Evolutionary conservation across 2,888 invertebrate species (phyloP).

Genomic region (Drosophila siamana): DNA sequence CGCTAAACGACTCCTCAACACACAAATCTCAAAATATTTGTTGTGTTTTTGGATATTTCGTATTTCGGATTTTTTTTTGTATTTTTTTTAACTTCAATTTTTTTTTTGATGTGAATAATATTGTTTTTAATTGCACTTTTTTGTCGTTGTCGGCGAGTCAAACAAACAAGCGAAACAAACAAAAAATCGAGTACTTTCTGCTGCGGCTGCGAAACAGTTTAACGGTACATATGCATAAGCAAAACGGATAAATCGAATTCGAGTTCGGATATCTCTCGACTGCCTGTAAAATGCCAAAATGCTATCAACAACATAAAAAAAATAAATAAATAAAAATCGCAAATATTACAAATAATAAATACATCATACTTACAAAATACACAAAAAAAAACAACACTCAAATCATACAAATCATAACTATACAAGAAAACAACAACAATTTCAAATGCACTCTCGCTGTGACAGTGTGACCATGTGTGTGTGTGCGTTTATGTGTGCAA

Average conservation of each 20-base stretch:
- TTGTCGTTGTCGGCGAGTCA: background rate
- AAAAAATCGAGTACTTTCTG: background rate
- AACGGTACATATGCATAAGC: background rate
- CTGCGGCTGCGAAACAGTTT: conserved; percentile 24
- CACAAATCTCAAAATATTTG: background rate
- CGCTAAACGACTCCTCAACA: background rate
- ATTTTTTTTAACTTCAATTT: conserved; percentile 8
- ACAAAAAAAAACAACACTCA: conserved; percentile 11
- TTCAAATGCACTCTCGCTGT: conserved; percentile 27
- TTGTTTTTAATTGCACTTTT: background rate
- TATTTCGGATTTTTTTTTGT: conserved; percentile 17
- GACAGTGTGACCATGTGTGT: conserved; percentile 12
- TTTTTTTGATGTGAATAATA: background rate
- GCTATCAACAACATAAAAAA: background rate
- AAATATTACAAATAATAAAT: background rate
- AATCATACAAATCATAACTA: conserved; percentile 4
- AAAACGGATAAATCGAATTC: conserved; percentile 38
- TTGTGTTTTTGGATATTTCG: conserved; percentile 9
- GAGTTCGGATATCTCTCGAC: conserved; percentile 29
- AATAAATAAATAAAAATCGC: background rate
- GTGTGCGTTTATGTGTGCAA: conserved; percentile 4
- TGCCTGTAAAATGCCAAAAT: conserved; percentile 42
- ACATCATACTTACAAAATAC: conserved; percentile 8
- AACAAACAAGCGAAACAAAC: background rate
- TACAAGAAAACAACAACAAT: background rate